phyloP scores from a whole-genome alignment of 2,113 vertebrate species.

The Oplegnathus fasciatus region DNA sequence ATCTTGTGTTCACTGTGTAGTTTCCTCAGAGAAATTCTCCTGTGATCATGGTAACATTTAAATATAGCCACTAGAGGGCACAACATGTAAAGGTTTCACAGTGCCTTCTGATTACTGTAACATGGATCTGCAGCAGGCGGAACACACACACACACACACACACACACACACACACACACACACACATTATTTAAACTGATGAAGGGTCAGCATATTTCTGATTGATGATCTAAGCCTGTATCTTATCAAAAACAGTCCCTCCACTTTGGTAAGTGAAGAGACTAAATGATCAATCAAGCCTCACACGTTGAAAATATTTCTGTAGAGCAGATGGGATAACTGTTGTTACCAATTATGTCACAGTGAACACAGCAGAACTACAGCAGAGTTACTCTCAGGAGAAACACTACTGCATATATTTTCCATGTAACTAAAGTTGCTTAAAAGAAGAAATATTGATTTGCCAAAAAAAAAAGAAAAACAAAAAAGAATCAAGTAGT shows the following conservation, averaged over 20 bases:
- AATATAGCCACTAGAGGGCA: conserved; percentile 64
- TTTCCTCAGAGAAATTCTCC: background rate
- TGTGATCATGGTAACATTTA: background rate
- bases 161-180: background rate
- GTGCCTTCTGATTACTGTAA: background rate
- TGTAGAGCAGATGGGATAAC: background rate
- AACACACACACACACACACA: background rate
- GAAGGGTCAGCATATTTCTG: background rate
- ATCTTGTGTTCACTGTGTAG: background rate
- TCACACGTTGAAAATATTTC: background rate
- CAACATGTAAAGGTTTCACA: conserved; percentile 42
- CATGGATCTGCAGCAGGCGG: background rate
- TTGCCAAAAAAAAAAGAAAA: background rate
- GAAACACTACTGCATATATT: background rate
- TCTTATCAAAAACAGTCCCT: background rate
- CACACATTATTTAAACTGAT: background rate
- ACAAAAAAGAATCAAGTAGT: background rate
- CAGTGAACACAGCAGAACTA: background rate
- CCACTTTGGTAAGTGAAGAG: background rate
- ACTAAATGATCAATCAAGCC: background rate
- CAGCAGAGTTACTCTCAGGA: background rate
- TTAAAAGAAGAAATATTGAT: background rate
- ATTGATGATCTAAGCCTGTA: background rate
- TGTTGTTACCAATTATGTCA: background rate
- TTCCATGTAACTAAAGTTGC: background rate